These are phyloP conservation scores for Crioceris asparagi DNA, from an alignment of 2,888 invertebrate species.

Conservation along the genomic window DNA sequence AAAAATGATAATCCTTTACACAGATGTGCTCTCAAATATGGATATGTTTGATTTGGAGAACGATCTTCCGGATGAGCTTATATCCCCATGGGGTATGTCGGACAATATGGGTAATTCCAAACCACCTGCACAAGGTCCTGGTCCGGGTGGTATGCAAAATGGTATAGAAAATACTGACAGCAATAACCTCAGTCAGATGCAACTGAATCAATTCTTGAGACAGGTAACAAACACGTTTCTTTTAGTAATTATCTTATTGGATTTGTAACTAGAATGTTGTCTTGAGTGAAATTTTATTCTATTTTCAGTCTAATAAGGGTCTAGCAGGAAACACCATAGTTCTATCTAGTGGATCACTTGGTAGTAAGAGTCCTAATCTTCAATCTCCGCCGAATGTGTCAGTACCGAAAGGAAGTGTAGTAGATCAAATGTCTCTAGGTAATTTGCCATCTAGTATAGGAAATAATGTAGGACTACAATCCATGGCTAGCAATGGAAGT, in stretches of 20 bases:
- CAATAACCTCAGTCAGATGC: slow-evolving; percentile 40
- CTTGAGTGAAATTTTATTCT: slow-evolving; percentile 12
- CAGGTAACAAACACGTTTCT: slow-evolving; percentile 42
- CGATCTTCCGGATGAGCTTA: slow-evolving; percentile 83
- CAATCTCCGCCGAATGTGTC: slow-evolving; percentile 79
- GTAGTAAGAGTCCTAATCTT: slow-evolving; percentile 73
- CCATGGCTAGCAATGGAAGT: slow-evolving; percentile 55
- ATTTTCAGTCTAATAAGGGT: slow-evolving; percentile 57
- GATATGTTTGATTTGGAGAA: slow-evolving; percentile 86
- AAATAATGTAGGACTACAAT: slow-evolving; percentile 41
- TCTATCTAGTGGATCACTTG: slow-evolving; percentile 64
- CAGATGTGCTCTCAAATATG: slow-evolving; percentile 71
- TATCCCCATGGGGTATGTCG: slow-evolving; percentile 57
- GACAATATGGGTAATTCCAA: slow-evolving; percentile 43
- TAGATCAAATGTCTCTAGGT: slow-evolving; percentile 51
- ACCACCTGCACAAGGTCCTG: slow-evolving; percentile 75
- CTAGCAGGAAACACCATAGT: slow-evolving; percentile 60
- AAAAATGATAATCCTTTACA: neutral
- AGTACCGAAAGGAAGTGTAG: slow-evolving; percentile 52
- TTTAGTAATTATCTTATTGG: neutral
- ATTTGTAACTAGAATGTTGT: neutral
- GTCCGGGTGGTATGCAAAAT: slow-evolving; percentile 65
- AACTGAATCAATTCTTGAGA: slow-evolving; percentile 52
- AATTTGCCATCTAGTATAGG: slow-evolving; percentile 45
- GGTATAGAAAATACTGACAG: slow-evolving; percentile 56